phyloP scores from a whole-genome alignment of 2,113 vertebrate genomes.

The Heterotis niloticus region DNA sequence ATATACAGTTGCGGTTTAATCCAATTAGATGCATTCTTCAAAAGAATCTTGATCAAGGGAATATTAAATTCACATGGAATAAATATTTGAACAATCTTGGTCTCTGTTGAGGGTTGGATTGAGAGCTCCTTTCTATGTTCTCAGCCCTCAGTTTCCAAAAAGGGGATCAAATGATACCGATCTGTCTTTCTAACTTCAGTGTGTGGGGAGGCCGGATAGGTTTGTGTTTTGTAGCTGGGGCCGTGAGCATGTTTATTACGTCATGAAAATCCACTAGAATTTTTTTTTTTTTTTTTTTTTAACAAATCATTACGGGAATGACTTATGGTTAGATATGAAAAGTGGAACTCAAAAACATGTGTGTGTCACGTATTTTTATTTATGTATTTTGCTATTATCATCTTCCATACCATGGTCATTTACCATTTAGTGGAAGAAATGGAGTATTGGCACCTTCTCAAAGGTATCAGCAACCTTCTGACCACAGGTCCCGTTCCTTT shows the following conservation, averaged over 20 bases:
- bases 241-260: not conserved
- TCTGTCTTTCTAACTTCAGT: not conserved
- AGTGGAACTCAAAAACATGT: too few species aligned
- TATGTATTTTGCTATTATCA: too few species aligned
- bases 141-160: not conserved
- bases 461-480: too few species aligned
- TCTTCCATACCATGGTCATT: too few species aligned
- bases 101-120: not conserved
- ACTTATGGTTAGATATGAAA: not conserved
- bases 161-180: not conserved
- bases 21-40: not conserved
- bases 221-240: not conserved
- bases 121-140: not conserved
- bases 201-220: not conserved
- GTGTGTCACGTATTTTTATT: too few species aligned
- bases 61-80: not conserved
- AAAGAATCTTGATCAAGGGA: conserved; percentile 19
- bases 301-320: conserved; percentile 1
- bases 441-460: too few species aligned
- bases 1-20: conserved; percentile 2
- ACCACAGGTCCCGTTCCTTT: too few species aligned
- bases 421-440: too few species aligned
- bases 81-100: not conserved
- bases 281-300: not conserved
- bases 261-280: not conserved